phyloP scores from a whole-genome alignment of 2,888 invertebrate genomes.

The Embidobia sp. region DNA sequence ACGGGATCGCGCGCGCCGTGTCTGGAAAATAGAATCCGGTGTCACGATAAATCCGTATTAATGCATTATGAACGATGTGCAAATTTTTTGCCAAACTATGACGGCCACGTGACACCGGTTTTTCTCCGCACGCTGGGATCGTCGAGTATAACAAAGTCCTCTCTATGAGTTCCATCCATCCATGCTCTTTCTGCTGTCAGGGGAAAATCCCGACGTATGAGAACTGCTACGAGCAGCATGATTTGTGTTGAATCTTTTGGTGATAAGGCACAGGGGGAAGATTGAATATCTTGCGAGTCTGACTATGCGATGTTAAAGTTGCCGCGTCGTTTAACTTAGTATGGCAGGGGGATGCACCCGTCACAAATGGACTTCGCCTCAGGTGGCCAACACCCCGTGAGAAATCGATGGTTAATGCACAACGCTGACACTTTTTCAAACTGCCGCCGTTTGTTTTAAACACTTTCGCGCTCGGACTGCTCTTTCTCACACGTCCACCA shows the following conservation, averaged over 20 bases:
- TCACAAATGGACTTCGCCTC: constrained; percentile 29
- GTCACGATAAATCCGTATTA: constrained; percentile 53
- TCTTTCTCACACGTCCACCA: no score
- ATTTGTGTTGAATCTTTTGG: constrained; percentile 62
- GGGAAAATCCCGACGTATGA: constrained; percentile 60
- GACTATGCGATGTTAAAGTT: constrained; percentile 63
- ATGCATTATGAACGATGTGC: constrained; percentile 59
- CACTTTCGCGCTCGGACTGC: no score
- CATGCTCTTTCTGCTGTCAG: constrained; percentile 56
- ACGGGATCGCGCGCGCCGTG: constrained; percentile 3
- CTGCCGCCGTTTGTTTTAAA: constrained; percentile 27
- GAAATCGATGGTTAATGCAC: constrained; percentile 77
- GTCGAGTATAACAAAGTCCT: constrained; percentile 46
- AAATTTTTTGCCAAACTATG: constrained; percentile 47
- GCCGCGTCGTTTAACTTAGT: constrained; percentile 68
- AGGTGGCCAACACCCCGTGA: constrained; percentile 56
- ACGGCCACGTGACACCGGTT: constrained; percentile 44
- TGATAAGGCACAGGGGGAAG: constrained; percentile 56
- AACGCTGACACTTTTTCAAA: constrained; percentile 74
- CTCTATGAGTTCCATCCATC: constrained; percentile 60
- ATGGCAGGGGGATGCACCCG: no score
- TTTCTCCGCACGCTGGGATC: constrained; percentile 24
- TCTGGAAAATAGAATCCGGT: constrained; percentile 53
- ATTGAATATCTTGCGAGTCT: constrained; percentile 62
- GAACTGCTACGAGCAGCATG: constrained; percentile 53